A percentile compares a stretch with the other conserved stretches of the same genome.
phyloP scores from a whole-genome alignment of 1,140 invertebrate genomes.

The Monomorium pharaonis region DNA sequence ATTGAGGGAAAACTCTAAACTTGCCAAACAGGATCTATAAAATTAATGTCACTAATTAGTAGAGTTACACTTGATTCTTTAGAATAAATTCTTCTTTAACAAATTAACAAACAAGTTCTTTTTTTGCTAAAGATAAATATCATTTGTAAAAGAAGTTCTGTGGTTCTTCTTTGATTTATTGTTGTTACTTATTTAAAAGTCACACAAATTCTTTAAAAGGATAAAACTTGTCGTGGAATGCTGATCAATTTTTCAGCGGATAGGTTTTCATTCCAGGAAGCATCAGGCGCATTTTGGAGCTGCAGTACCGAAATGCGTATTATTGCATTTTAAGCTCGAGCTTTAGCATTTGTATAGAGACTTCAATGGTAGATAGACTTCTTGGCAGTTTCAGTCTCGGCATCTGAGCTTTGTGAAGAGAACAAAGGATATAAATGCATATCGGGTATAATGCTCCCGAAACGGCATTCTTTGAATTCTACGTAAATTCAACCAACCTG shows the following conservation, averaged over 20 bases:
- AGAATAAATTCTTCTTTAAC: not conserved
- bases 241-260: not conserved
- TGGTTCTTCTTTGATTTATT: not conserved
- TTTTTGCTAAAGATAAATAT: not conserved
- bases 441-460: not conserved
- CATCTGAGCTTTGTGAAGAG: conserved; percentile 25
- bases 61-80: not conserved
- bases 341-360: conserved; percentile 20
- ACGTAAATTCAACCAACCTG: conserved; percentile 20
- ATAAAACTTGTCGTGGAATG: not conserved
- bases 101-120: not conserved
- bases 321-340: conserved; percentile 25
- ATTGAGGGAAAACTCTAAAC: not conserved
- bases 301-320: not conserved
- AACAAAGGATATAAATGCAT: conserved; percentile 49
- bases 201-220: not conserved
- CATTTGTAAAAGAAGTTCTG: not conserved
- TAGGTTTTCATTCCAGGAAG: not conserved
- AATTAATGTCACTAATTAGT: not conserved
- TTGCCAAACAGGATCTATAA: not conserved
- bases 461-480: conserved; percentile 39
- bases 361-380: conserved; percentile 28
- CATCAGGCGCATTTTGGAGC: not conserved
- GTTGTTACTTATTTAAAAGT: not conserved
- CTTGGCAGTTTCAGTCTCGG: conserved; percentile 17